These are phyloP conservation scores for Tokudaia muenninki DNA, from an alignment of 2,797 vertebrate genomes.

Conservation along the genomic window DNA sequence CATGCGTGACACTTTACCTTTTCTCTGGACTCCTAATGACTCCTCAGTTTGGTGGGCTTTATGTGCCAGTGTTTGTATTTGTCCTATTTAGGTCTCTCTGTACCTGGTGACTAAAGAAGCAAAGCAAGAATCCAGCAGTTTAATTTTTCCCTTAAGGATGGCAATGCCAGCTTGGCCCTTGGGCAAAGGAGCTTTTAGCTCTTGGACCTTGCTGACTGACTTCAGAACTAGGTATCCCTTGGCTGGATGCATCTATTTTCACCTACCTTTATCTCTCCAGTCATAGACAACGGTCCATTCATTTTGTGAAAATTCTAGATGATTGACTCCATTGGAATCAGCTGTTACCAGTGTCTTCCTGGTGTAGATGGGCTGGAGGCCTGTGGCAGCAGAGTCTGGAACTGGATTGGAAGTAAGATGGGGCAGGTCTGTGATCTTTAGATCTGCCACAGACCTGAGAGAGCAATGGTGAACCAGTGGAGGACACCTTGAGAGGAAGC, in stretches of 20 bases:
- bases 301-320: background rate
- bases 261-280: background rate
- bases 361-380: background rate
- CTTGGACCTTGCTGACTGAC: background rate
- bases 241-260: background rate
- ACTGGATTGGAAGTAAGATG: background rate
- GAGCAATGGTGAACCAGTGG: background rate
- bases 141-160: background rate
- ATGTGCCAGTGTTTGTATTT: background rate
- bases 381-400: background rate
- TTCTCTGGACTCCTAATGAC: background rate
- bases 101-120: background rate
- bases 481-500: background rate
- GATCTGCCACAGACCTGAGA: background rate
- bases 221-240: background rate
- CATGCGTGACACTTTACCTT: background rate
- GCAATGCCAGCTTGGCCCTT: background rate
- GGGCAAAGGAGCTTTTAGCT: background rate
- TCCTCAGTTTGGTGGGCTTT: background rate
- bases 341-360: background rate
- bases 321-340: background rate
- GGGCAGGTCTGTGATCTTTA: background rate
- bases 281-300: background rate
- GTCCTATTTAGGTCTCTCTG: background rate
- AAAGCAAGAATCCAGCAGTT: background rate